phyloP scores from a whole-genome alignment of 2,797 vertebrate species.

The Malacoctenus gilli region DNA sequence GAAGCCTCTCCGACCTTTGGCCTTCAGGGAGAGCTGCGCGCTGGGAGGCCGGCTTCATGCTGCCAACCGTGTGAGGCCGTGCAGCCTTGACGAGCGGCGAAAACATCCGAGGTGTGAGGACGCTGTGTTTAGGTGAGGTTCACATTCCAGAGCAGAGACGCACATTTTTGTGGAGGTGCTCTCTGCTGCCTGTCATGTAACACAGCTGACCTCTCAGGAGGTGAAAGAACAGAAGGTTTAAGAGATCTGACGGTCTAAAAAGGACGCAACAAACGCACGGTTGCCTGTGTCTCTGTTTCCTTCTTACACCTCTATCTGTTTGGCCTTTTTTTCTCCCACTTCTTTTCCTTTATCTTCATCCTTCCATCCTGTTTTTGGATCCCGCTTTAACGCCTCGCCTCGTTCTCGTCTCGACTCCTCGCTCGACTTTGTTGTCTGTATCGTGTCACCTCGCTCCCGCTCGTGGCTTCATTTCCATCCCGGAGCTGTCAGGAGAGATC shows the following conservation, averaged over 20 bases:
- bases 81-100: slow-evolving; percentile 24
- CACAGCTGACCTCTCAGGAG: slow-evolving; percentile 14
- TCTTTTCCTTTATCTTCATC: slow-evolving; percentile 14
- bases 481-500: slow-evolving; percentile 61
- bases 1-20: slow-evolving; percentile 24
- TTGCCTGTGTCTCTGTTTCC: neutral
- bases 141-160: slow-evolving; percentile 34
- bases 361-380: slow-evolving; percentile 51
- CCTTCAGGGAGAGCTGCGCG: slow-evolving; percentile 8
- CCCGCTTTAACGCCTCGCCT: slow-evolving; percentile 32
- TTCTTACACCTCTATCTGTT: slow-evolving; percentile 14
- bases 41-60: neutral
- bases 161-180: neutral
- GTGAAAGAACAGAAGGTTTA: neutral
- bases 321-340: slow-evolving; percentile 20
- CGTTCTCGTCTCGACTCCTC: slow-evolving; percentile 27
- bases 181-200: slow-evolving; percentile 21
- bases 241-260: neutral
- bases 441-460: slow-evolving; percentile 58
- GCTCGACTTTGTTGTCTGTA: slow-evolving; percentile 60
- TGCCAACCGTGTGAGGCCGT: slow-evolving; percentile 11
- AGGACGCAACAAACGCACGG: neutral
- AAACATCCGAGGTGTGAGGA: slow-evolving; percentile 7
- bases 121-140: slow-evolving; percentile 30
- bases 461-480: slow-evolving; percentile 45